Base-by-base conservation (phyloP, 92 coral and sea anemone species). In the Scolanthus callimorphus region DNA sequence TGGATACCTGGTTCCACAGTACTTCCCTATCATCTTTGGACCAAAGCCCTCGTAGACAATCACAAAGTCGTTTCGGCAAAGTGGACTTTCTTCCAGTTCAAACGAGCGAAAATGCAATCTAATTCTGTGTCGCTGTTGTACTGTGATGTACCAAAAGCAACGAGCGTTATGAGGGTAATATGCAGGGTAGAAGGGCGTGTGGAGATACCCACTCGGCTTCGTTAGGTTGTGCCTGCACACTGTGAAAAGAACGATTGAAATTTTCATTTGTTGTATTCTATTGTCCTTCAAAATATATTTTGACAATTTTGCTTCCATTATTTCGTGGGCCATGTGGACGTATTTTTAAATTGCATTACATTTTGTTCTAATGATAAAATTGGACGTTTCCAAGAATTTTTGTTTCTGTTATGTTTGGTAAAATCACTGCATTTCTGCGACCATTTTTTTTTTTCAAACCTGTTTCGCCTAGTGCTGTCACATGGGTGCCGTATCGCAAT, bases 1-100 rank as follows among this genome's bases (percentile, higher is more conserved):
- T 22, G 95, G 95, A 59, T 70, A 71, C 31, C 89, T 44, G 4
- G 59, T 62, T 10, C 95, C 95, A 45, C 95, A 86, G 23, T 76
- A 86, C 68, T 69, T 71, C 1, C 95, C 95, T 22, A 66, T 28
- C 63, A 13, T 60, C 31, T 59, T 24, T 6, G 25, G 62, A 23
- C 4, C 46, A 1, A 28, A 28, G 62, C 73, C 67, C 27, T 69
- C 74, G 9, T 62, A 83, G 0, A 82, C 63, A 12, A 62, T 47
- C 20, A 86, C 73, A 57, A 52, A 77, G 30, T 86, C 95, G 9
- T 62, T 81, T 0, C 21, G 43, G 17, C 95, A 86, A 12, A 56
- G 34, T 1, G 82, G 80, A 24, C 79, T 79, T 11, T 86, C 89
- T 46, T 86, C 85, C 15, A 86, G 64, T 10, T 82, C 77, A 46